Percentiles rank a stretch among this genome's conserved stretches.
Evolutionary conservation across 1,140 invertebrate species (phyloP).

Genomic region (Diorhabda elongata): DNA sequence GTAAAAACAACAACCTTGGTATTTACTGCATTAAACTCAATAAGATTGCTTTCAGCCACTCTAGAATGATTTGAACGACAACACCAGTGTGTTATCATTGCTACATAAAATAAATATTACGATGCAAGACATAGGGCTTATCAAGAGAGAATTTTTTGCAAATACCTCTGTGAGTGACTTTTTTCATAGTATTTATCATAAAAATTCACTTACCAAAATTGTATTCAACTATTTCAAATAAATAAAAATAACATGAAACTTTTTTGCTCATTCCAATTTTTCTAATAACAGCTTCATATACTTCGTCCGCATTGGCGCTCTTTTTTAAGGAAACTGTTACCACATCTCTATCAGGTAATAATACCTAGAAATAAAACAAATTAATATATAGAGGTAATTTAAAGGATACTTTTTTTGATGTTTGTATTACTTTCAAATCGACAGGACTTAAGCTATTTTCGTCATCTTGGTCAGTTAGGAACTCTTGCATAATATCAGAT

Average conservation of each 20-base stretch:
- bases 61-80: no score
- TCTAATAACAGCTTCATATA: constrained; percentile 84
- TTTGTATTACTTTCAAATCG: constrained; percentile 75
- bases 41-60: no score
- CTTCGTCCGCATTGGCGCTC: constrained; percentile 84
- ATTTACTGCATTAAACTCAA: no score
- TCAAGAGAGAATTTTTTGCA: no score
- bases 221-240: constrained; percentile 98
- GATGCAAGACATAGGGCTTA: no score
- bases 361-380: constrained; percentile 42
- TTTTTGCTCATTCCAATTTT: constrained; percentile 79
- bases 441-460: constrained; percentile 82
- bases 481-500: constrained; percentile 95
- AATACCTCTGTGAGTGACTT: no score
- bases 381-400: not conserved
- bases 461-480: constrained; percentile 89
- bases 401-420: no score
- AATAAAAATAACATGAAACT: constrained; percentile 87
- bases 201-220: constrained; percentile 72
- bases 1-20: no score
- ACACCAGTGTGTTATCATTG: no score
- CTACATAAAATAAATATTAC: no score
- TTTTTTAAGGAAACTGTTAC: constrained; percentile 88
- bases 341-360: constrained; percentile 80
- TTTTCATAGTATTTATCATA: no score